phyloP scores from a whole-genome alignment of 2,113 vertebrate species.

The Pandion haliaetus region DNA sequence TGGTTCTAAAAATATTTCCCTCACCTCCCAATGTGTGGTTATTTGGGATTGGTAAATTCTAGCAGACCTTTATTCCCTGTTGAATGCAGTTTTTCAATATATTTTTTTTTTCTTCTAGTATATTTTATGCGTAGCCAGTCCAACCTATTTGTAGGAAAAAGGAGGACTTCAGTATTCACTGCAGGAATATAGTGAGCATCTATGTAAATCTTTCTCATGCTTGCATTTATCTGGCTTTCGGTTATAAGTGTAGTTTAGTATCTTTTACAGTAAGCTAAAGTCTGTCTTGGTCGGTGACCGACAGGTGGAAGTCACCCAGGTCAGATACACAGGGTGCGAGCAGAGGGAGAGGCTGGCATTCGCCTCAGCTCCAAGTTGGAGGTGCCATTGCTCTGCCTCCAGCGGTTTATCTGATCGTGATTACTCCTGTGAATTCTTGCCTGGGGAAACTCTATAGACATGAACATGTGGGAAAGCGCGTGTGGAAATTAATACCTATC shows the following conservation, averaged over 20 bases:
- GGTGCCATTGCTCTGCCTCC: not conserved
- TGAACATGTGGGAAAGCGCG: not conserved
- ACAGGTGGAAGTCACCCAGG: not conserved
- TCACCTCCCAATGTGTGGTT: not conserved
- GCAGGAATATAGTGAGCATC: not conserved
- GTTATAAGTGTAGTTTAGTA: not conserved
- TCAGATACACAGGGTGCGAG: not conserved
- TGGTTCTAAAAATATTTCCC: not conserved
- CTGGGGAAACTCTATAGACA: not conserved
- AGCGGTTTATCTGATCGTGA: not conserved
- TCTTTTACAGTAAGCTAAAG: not conserved
- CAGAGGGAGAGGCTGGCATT: not conserved
- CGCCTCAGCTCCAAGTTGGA: not conserved
- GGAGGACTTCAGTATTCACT: not conserved
- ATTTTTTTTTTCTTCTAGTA: not conserved
- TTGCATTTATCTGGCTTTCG: not conserved
- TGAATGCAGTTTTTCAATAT: not conserved
- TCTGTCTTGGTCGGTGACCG: not conserved
- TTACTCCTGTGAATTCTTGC: not conserved
- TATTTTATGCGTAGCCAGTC: not conserved
- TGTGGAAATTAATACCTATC: not conserved
- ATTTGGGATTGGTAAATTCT: not conserved
- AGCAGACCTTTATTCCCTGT: not conserved
- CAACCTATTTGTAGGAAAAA: not conserved
- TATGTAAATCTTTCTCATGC: not conserved